These are phyloP conservation scores for Lytechinus variegatus DNA, from an alignment of 35 echinoderm and acorn worm genomes.

Conservation along the genomic window DNA sequence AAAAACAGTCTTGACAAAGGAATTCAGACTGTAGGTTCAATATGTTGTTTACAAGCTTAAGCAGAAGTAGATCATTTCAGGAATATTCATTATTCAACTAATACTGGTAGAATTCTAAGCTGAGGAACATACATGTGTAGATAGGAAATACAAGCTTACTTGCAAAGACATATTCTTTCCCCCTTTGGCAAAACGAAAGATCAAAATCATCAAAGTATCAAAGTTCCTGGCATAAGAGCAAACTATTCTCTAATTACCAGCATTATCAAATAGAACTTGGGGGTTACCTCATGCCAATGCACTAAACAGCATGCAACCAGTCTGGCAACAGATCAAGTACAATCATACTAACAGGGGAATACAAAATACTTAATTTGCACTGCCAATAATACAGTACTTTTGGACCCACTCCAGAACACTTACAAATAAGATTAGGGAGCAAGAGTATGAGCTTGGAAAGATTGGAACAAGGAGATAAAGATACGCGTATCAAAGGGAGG, in stretches of 20 bases:
- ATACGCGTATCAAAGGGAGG: background rate
- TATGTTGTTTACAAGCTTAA: too few relatives aligned
- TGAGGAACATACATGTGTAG: too few relatives aligned
- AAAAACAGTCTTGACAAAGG: background rate
- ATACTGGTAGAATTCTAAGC: too few relatives aligned
- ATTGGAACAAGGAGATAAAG: background rate
- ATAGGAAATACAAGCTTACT: too few relatives aligned
- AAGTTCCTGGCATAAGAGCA: background rate
- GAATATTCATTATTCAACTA: too few relatives aligned
- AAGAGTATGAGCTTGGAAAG: background rate
- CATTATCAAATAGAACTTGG: background rate
- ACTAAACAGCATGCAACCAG: background rate
- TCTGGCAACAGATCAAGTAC: background rate
- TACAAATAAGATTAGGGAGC: background rate
- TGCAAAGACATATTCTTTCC: too few relatives aligned
- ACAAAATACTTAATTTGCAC: background rate
- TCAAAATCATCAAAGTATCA: too few relatives aligned
- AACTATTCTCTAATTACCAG: too few relatives aligned
- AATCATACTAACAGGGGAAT: background rate
- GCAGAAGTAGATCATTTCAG: too few relatives aligned
- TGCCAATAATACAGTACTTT: background rate
- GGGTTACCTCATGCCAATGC: background rate
- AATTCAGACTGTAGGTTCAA: too few relatives aligned
- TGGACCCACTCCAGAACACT: slow-evolving; percentile 4
- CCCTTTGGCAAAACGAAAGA: background rate